These are phyloP conservation scores for Coracopsis vasa DNA, from an alignment of 2,113 vertebrate genomes.

Conservation along the genomic window DNA sequence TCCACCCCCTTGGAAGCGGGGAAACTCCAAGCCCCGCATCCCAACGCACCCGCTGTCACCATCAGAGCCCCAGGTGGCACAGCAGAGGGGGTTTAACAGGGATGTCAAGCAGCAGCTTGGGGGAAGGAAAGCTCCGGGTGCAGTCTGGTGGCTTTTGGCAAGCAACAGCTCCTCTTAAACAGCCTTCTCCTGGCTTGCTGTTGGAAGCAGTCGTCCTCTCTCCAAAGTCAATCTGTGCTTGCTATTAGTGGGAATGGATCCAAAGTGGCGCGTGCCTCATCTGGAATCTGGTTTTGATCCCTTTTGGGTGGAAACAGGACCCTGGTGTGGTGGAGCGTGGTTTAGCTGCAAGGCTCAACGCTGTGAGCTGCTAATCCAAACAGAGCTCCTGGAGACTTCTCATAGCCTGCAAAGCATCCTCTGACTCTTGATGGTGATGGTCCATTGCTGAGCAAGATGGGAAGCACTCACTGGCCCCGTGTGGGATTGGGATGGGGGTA, in stretches of 20 bases:
- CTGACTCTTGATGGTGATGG: background rate
- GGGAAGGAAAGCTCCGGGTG: background rate
- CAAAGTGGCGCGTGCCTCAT: rapidly evolving
- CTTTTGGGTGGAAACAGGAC: background rate
- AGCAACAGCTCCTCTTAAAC: background rate
- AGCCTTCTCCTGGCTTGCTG: background rate
- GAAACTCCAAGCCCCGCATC: background rate
- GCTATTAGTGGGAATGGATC: rapidly evolving
- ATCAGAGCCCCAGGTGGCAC: background rate
- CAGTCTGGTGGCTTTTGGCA: background rate
- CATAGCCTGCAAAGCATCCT: background rate
- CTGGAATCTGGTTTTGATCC: rapidly evolving
- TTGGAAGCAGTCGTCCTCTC: background rate
- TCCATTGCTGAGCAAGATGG: background rate
- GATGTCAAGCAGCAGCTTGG: background rate
- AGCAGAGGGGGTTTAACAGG: background rate
- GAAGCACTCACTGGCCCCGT: rapidly evolving
- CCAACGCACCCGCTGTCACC: background rate
- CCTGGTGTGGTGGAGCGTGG: rapidly evolving
- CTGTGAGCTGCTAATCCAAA: background rate
- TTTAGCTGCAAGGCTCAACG: rapidly evolving
- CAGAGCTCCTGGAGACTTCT: background rate
- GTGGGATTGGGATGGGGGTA: rapidly evolving
- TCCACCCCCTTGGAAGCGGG: rapidly evolving
- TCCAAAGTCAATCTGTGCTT: background rate